A percentile compares a stretch with the other conserved stretches of the same genome.
Conservation (phyloP, 2,113 vertebrate species). For the Romanogobio albipinnatus region DNA sequence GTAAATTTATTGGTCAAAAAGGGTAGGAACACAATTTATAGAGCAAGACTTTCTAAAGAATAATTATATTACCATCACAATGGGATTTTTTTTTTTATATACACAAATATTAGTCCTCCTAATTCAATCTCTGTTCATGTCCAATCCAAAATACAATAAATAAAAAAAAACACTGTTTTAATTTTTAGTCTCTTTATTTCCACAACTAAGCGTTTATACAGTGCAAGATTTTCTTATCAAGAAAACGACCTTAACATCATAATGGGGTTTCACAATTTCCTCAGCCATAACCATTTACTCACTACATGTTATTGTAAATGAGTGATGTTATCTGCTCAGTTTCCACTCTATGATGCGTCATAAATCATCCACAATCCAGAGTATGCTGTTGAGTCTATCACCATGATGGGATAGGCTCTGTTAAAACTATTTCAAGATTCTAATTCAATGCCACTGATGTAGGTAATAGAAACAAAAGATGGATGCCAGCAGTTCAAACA, state of each 20-base stretch:
- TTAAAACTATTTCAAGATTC: slow-evolving; percentile 53
- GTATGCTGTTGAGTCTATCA: neutral
- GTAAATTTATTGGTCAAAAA: neutral
- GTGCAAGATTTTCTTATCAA: neutral
- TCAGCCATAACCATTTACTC: slow-evolving; percentile 3
- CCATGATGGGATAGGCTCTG: neutral
- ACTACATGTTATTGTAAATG: neutral
- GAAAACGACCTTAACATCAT: neutral
- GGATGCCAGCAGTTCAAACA: slow-evolving; percentile 55
- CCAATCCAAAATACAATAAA: neutral
- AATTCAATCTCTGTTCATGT: neutral
- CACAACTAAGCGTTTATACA: slow-evolving; percentile 15
- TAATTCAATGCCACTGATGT: neutral
- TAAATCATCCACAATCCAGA: neutral
- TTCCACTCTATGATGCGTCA: neutral
- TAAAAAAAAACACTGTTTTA: neutral
- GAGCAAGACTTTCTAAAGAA: neutral
- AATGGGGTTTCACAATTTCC: neutral
- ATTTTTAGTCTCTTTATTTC: slow-evolving; percentile 6
- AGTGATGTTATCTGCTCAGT: neutral
- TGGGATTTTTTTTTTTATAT: neutral
- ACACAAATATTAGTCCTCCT: too few species aligned
- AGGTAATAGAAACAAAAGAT: slow-evolving; percentile 48
- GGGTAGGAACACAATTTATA: neutral
- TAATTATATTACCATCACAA: neutral